phyloP scores from a whole-genome alignment of 2,888 invertebrate genomes.

The Ormyrus pomaceus region DNA sequence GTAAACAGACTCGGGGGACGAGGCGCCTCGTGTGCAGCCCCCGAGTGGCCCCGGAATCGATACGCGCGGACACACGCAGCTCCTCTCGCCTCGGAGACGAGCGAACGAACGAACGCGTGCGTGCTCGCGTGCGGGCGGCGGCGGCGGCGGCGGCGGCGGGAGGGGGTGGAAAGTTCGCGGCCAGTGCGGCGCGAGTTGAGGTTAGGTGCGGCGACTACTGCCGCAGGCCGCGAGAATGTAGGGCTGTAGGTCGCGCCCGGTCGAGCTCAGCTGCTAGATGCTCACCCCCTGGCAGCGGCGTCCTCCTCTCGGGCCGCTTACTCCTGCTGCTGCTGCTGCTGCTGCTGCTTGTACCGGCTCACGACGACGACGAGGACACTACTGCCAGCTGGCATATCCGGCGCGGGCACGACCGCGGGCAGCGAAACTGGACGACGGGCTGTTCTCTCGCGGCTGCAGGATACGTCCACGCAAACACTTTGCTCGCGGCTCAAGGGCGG shows the following conservation, averaged over 20 bases:
- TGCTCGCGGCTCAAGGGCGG: conserved; percentile 35
- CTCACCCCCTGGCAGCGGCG: conserved; percentile 55
- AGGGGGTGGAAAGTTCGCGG: conserved; percentile 56
- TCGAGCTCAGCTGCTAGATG: conserved; percentile 73
- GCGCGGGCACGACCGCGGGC: no score
- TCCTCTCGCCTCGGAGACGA: no score
- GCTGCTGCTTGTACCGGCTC: no score
- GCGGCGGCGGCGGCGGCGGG: no score
- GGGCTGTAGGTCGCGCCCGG: conserved; percentile 75
- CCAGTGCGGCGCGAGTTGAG: conserved; percentile 64
- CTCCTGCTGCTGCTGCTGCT: conserved; percentile 10
- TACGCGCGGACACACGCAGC: no score
- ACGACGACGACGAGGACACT: no score
- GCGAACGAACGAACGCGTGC: no score
- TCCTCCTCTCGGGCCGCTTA: conserved; percentile 26
- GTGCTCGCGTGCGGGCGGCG: no score
- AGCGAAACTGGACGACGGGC: no score
- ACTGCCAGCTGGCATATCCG: no score
- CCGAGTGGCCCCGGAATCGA: conserved; percentile 5
- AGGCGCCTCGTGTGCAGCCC: neutral
- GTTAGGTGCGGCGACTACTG: conserved; percentile 66
- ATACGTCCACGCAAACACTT: no score
- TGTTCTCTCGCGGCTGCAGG: no score
- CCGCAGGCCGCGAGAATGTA: conserved; percentile 72
- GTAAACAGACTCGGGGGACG: conserved; percentile 37